Evolutionary conservation across 2,797 vertebrate species (phyloP), one percentile per base, ranked within the genome.

Genomic region (Merluccius polli): DNA sequence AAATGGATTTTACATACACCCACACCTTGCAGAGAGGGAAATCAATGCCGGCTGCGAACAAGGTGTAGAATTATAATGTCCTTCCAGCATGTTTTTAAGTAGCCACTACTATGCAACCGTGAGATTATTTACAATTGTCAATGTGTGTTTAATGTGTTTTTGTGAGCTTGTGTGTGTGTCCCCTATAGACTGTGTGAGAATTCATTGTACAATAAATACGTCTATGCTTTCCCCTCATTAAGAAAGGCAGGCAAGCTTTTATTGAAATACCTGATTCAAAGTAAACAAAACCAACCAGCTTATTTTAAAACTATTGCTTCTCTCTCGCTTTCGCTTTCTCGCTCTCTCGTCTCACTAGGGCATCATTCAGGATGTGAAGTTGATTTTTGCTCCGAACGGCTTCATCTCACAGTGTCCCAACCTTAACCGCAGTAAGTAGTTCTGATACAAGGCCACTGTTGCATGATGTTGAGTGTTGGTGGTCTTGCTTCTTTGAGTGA

Each of bases 401-500:
- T 98, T 96, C 89, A 95, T 98, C 86, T 91, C 88, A 0, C 97
- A 99, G 84, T 99, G 97, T 87, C 97, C 97, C 6, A 97, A 97
- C 90, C 95, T 99, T 38, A 99, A 99, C 91, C 97, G 96, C 94
- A 99, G 97, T 99, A 96, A 99, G 97, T 18, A 48, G 12, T 13
- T 48, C 18, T 4, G 41, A 48, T 48, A 18, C 41, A 48, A 48
- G 41, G 16, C 21, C 18, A 52, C 48, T 52, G 18, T 21, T 7
- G 21, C 48, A 5, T n/a, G 18, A 52, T 52, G 10, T 7, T 5
- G 10, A 38, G 36, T 38, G 36, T 38, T 38, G 41, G n/a, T 2
- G 48, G 48, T 52, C n/a, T 52, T n/a, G 48, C 41, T 7, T 38
- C 10, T 12, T 52, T 2, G 48, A 52, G 48, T n/a, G 18, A 5